Evolutionary conservation across 2,888 invertebrate genomes (phyloP), one percentile per base, ranked within the genome.

Genomic region (Suillia variegata): DNA sequence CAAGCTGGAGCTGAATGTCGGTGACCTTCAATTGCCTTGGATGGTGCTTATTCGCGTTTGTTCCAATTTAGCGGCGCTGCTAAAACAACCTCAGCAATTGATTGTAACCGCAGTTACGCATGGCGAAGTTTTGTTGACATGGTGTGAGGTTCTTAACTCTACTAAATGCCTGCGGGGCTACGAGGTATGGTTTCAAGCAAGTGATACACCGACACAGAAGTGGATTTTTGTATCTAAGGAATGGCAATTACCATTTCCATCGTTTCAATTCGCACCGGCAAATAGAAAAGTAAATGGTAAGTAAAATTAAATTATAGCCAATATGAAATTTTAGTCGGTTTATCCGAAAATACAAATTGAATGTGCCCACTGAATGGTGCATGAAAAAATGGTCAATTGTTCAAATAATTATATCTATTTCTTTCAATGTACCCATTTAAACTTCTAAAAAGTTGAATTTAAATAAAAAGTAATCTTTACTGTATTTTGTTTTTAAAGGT

Each of bases 71-170:
- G 71, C 69, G 59, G 59, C 67, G 3, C 64, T 64, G 10, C 79
- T 83, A 10, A 77, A 76, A 10, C 69, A 73, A 58, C 83, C 83
- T 4, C 71, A 72, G 10, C 77, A 79, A 52, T 65, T 85, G 21
- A 67, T 75, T 21, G 72, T 81, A 49, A 73, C 78, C 47, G 76
- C 80, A 58, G 75, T 85, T 1, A 84, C 84, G 1, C 65, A 70
- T 26, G 79, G 79, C n/a, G 85, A 85, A 74, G 80, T 85, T 38
- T 67, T 84, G 15, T 67, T 85, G 17, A 70, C 80, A 58, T 85
- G 85, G 85, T 80, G 77, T 49, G 84, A 85, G 54, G 64, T 68
- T 5, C 48, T 69, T 8, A 66, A 68, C 3, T 62, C 68, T 21
- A 70, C 73, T 1, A 68, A 74, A 59, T 84, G 83, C 63, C 68